Conservation (phyloP, 1,140 invertebrate genomes). For the Leptinotarsa texana region DNA sequence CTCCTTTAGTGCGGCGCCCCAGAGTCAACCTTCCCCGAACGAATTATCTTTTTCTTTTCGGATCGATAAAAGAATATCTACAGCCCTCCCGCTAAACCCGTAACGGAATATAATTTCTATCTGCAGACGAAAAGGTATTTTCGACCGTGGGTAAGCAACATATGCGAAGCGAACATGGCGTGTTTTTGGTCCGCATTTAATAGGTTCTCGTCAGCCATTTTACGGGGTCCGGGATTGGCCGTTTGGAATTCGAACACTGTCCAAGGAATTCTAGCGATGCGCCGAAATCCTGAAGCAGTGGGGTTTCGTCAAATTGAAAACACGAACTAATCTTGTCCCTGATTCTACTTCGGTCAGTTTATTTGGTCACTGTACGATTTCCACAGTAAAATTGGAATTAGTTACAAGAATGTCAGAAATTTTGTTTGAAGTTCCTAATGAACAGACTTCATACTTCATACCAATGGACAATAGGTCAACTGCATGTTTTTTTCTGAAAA, state of each 20-base stretch:
- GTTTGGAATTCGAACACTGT: slow-evolving; percentile 9
- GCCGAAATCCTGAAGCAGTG: slow-evolving; percentile 19
- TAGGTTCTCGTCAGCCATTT: slow-evolving; percentile 14
- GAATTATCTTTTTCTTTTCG: no score
- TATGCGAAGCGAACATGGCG: slow-evolving; percentile 15
- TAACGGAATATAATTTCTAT: not conserved
- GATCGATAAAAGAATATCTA: not conserved
- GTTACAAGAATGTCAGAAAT: no score
- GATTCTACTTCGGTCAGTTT: not conserved
- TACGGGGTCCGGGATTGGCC: slow-evolving; percentile 1
- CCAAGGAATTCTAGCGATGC: slow-evolving; percentile 14
- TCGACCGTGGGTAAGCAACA: slow-evolving; percentile 14
- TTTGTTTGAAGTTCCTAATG: no score
- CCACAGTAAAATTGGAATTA: no score
- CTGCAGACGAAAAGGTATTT: slow-evolving; percentile 8
- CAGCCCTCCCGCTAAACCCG: not conserved
- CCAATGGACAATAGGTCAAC: no score
- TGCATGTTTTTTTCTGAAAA: no score
- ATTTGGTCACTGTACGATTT: no score
- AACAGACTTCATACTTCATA: no score
- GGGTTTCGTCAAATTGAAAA: slow-evolving; percentile 27
- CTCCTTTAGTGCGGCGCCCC: no score
- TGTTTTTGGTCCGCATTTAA: slow-evolving; percentile 11
- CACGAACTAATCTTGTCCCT: slow-evolving; percentile 18
- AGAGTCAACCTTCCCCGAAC: no score